A percentile compares a stretch with the other conserved stretches of the same genome.
Evolutionary conservation across 2,888 invertebrate species (phyloP).

Genomic region (Tupiocoris notatus): DNA sequence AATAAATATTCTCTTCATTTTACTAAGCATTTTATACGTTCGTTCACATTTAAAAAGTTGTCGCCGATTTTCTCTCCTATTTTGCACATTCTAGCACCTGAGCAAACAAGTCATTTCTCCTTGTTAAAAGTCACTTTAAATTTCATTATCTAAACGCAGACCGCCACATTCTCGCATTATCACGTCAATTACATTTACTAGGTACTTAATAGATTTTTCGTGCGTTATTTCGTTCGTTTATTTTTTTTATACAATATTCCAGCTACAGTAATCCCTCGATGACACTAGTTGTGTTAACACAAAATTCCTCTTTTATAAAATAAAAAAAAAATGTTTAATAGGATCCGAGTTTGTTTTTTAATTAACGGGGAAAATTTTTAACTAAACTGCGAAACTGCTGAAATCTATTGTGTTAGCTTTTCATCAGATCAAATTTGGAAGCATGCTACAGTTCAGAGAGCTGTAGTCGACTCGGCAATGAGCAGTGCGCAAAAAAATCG

Average conservation of each 20-base stretch:
- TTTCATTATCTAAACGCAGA: background rate
- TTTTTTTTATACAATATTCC: background rate
- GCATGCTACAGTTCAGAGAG: too few species aligned
- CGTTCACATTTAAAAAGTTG: background rate
- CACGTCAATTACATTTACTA: background rate
- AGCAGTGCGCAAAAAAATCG: too few species aligned
- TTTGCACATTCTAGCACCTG: slow-evolving; percentile 48
- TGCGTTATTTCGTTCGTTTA: slow-evolving; percentile 6
- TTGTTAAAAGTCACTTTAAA: background rate
- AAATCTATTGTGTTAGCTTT: too few species aligned
- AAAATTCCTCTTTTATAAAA: too few species aligned
- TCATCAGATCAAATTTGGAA: too few species aligned
- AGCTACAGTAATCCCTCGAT: too few species aligned
- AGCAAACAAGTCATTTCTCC: slow-evolving; percentile 43
- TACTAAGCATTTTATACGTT: background rate
- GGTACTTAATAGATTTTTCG: background rate
- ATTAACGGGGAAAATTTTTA: too few species aligned
- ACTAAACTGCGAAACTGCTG: too few species aligned
- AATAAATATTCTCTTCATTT: background rate
- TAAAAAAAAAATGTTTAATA: too few species aligned
- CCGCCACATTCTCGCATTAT: background rate
- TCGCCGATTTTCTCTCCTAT: slow-evolving; percentile 13
- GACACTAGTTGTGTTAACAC: too few species aligned
- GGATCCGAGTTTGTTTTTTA: too few species aligned
- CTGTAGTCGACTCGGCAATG: too few species aligned